Percentiles rank a stretch among this genome's conserved stretches.
phyloP scores from a whole-genome alignment of 2,113 vertebrate species.

The Sigmodon hispidus region DNA sequence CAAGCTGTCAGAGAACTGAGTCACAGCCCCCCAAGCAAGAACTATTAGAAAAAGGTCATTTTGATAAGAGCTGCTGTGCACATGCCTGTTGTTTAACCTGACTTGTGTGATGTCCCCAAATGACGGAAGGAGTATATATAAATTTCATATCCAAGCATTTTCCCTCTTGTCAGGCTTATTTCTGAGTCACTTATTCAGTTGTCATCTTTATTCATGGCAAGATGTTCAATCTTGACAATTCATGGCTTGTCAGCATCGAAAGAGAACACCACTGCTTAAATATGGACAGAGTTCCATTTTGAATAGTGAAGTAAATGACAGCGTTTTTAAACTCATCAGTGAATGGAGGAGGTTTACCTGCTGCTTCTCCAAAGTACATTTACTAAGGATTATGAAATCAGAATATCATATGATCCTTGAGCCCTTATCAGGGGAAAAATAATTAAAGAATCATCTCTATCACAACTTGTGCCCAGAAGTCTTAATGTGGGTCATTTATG shows the following conservation, averaged over 20 bases:
- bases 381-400: conserved; percentile 58
- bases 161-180: conserved; percentile 67
- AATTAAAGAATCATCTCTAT: conserved; percentile 35
- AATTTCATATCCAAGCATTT: conserved; percentile 55
- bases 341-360: conserved; percentile 55
- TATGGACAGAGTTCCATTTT: conserved; percentile 63
- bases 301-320: conserved; percentile 56
- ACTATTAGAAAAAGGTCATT: not conserved
- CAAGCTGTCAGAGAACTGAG: not conserved
- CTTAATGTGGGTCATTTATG: conserved; percentile 44
- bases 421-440: not conserved
- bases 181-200: conserved; percentile 60
- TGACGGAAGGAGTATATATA: conserved; percentile 9
- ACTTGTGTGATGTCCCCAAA: not conserved
- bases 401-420: conserved; percentile 45
- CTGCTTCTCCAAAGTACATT: conserved; percentile 63
- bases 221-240: conserved; percentile 68
- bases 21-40: not conserved
- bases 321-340: conserved; percentile 71
- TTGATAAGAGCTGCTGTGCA: not conserved
- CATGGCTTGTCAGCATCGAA: conserved; percentile 70
- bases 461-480: not conserved
- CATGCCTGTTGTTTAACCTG: not conserved
- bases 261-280: conserved; percentile 73
- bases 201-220: conserved; percentile 76